Conservation (phyloP, 2,113 vertebrate genomes). For the Hiodon alosoides region DNA sequence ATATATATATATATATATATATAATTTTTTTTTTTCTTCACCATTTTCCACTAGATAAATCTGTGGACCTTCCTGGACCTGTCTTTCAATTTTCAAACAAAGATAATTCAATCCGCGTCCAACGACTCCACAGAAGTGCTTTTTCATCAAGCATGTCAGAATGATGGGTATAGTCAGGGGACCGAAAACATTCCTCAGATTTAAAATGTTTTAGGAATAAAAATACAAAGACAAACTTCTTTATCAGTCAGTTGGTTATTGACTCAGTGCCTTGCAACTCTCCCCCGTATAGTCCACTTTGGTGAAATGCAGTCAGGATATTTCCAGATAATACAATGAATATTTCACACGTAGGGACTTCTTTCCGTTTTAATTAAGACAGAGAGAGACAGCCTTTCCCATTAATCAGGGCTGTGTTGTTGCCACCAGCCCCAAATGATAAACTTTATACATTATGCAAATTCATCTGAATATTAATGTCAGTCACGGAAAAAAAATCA, state of each 20-base stretch:
- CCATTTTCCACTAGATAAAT: neutral
- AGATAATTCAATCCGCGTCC: neutral
- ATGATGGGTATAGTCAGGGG: neutral
- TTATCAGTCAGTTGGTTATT: conserved; percentile 7
- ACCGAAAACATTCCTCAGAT: conserved; percentile 1
- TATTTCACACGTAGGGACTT: no score
- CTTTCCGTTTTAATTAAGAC: no score
- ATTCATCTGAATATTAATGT: no score
- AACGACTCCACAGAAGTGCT: neutral
- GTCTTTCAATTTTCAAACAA: neutral
- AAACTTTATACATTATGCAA: no score
- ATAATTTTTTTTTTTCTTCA: neutral
- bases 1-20: neutral
- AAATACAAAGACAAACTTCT: conserved; percentile 7
- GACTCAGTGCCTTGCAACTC: conserved; percentile 2
- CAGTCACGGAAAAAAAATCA: no score
- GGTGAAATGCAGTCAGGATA: neutral
- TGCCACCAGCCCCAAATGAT: no score
- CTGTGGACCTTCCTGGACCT: neutral
- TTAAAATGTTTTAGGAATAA: neutral
- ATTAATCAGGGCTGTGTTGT: neutral
- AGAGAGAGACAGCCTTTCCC: neutral
- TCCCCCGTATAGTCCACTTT: neutral
- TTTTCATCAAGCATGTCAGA: neutral
- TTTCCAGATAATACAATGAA: no score